These are phyloP conservation scores for Lycaena phlaeas DNA, from an alignment of 2,888 invertebrate genomes.

Conservation along the genomic window DNA sequence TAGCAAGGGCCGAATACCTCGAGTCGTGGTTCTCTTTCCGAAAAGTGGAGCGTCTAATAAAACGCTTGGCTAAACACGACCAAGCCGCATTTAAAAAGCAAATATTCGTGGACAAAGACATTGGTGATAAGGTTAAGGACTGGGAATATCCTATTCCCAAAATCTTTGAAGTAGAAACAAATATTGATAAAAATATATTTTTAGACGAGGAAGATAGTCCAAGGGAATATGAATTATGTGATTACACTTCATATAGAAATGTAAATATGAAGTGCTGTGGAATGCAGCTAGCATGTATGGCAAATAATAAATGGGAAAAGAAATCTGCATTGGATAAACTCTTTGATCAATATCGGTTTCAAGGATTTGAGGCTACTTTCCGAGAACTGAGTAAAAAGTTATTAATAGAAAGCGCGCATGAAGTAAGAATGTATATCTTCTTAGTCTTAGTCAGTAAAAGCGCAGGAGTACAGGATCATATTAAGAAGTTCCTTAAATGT, in stretches of 20 bases:
- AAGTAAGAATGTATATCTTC: constrained; percentile 43
- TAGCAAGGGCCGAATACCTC: constrained; percentile 38
- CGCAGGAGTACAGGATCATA: constrained; percentile 32
- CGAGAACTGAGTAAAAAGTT: constrained; percentile 35
- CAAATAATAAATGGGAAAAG: too few species aligned
- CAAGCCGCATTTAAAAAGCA: constrained; percentile 32
- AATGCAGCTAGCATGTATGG: too few species aligned
- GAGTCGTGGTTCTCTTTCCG: constrained; percentile 32
- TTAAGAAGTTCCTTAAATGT: constrained; percentile 31
- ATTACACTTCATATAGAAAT: background rate
- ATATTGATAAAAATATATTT: constrained; percentile 27
- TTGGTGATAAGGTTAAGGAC: constrained; percentile 26
- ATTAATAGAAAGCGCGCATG: constrained; percentile 28
- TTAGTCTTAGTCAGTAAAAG: constrained; percentile 49
- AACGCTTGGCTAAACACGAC: constrained; percentile 28
- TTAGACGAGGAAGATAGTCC: constrained; percentile 20
- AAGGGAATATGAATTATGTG: constrained; percentile 13
- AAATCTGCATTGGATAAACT: constrained; percentile 35
- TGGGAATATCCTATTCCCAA: constrained; percentile 31
- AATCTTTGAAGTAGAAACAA: constrained; percentile 14
- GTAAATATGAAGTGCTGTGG: background rate
- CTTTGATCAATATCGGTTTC: constrained; percentile 41
- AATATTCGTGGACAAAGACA: constrained; percentile 34
- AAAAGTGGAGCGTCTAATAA: constrained; percentile 37
- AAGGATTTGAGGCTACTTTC: constrained; percentile 35